phyloP scores from a whole-genome alignment of 2,888 invertebrate genomes.

The Ellobium chinense region DNA sequence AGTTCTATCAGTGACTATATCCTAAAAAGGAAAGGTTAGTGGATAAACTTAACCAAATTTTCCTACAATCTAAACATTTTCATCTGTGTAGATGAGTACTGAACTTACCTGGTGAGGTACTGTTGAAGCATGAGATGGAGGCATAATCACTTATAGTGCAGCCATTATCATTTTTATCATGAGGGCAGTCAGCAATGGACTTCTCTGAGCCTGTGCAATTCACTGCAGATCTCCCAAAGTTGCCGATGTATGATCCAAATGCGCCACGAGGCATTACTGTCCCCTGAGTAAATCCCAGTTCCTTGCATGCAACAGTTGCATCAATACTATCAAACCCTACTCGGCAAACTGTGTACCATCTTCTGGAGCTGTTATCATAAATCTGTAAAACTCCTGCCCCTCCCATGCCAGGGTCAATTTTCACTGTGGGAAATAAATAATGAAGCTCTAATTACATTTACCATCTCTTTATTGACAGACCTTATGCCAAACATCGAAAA shows the following conservation, averaged over 20 bases:
- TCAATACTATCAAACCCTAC: conserved; percentile 57
- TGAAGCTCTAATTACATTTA: no score
- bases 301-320: conserved; percentile 63
- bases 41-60: no score
- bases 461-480: no score
- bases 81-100: neutral
- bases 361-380: neutral
- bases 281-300: conserved; percentile 78
- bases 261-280: conserved; percentile 38
- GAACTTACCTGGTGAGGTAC: conserved; percentile 23
- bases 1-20: no score
- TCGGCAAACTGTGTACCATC: conserved; percentile 58
- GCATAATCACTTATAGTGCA: conserved; percentile 55
- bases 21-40: no score
- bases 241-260: neutral
- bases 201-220: conserved; percentile 66
- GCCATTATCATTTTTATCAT: neutral
- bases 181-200: conserved; percentile 51
- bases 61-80: no score
- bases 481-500: no score
- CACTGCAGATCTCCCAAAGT: conserved; percentile 52
- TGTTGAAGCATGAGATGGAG: conserved; percentile 64
- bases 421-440: conserved; percentile 48
- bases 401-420: conserved; percentile 45
- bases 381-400: conserved; percentile 49